Evolutionary conservation across 1,140 invertebrate genomes (phyloP), one percentile per base, ranked within the genome.

Genomic region (Zaprionus ghesquierei): DNA sequence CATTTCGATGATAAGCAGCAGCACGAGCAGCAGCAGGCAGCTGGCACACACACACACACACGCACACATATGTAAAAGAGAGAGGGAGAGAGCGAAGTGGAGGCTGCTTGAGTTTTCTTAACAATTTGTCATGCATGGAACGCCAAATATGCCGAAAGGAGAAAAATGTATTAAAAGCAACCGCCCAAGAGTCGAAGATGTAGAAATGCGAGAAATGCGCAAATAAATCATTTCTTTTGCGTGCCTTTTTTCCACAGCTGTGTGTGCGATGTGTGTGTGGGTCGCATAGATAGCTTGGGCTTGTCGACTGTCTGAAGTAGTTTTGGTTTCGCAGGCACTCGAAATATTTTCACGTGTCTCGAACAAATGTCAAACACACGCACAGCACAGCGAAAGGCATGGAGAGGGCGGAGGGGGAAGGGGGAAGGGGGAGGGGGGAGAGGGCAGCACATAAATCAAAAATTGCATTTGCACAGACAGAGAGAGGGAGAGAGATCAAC

Each of bases 61-160:
- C 56, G 55, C 66, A 56, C 18, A 41, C 10, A 25, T 22, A 50
- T 41, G 3, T 50, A n/a, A 5, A 29, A 5, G 20, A 23, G 22
- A 6, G 12, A 50, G 59, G 12, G n/a, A 6, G 31, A 6, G 33
- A 5, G 12, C 5, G 2, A 5, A 38, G 35, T 38, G 15, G 44
- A 18, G n/a, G 63, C 72, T 56, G 76, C 66, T 89, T 68, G 73
- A 75, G 84, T 76, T 89, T 80, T 89, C 84, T 80, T 84, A 84
- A 80, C 84, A 89, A 89, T 89, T 89, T 89, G 84, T 89, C 84
- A 89, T 89, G 84, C 84, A 89, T 89, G 84, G 77, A 86, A 74
- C 84, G 79, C 84, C 82, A 86, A 86, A 86, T 86, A 86, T 86
- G 82, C 82, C 82, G 82, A 86, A 86, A 81, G 64, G 72, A 86